Evolutionary conservation across 2,113 vertebrate genomes (phyloP), one percentile per base, ranked within the genome.

Genomic region (Calidris pygmaea): DNA sequence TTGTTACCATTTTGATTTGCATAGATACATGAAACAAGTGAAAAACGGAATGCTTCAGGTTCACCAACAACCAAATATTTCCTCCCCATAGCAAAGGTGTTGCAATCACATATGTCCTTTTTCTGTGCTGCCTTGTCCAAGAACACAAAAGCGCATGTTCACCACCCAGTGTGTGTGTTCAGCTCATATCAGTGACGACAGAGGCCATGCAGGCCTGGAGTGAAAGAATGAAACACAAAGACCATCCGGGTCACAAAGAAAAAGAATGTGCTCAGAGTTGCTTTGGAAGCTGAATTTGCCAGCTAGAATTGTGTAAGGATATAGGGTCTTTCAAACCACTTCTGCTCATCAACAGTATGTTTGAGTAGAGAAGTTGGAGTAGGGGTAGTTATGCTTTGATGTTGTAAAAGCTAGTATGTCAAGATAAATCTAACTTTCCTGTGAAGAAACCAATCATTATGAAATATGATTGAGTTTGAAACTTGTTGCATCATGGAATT

Each of bases 201-300:
- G 79, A 94, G 82, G 79, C 67, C 56, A 12, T 5, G 3, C 19
- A 63, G 86, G 79, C 20, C 0, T 56, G 66, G 52, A 43, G 47
- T 18, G n/a, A 81, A 66, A 71, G 74, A 86, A 58, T 13, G 26
- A 56, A 78, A 77, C 56, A 96, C 59, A 95, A 86, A 91, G 85
- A 77, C 66, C 43, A 59, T 79, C 3, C 1, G 16, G 22, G 83
- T 94, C 68, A 84, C 85, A 89, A 93, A 90, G 83, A 15, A 76
- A 67, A 85, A 87, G 45, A 84, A 81, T 78, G 52, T 80, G 52
- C 62, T 91, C 56, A n/a, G 53, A 87, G 29, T 27, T 1, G 4
- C 60, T 89, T 88, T 95, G 91, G 82, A 83, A 89, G 75, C 81
- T 91, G 71, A 89, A 79, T n/a, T 91, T 91, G 59, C 45, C 80